Evolutionary conservation across 2,888 invertebrate species (phyloP).

Genomic region (Elmis aenea): DNA sequence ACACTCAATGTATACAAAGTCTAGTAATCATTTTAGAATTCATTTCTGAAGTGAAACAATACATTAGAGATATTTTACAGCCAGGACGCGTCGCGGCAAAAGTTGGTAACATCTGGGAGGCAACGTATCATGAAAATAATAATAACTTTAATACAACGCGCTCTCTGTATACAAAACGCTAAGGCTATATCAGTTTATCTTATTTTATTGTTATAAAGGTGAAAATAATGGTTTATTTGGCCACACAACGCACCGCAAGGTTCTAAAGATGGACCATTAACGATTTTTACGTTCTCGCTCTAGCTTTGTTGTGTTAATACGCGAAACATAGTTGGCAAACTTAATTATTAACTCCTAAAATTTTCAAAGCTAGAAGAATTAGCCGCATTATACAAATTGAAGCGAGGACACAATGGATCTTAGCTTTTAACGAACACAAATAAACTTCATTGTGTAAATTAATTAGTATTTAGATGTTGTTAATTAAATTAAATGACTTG

Average conservation of each 20-base stretch:
- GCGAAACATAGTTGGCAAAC: no score
- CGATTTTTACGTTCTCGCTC: no score
- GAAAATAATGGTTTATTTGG: no score
- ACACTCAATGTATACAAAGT: conserved; percentile 11
- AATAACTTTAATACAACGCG: conserved; percentile 25
- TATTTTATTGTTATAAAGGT: no score
- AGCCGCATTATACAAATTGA: conserved; percentile 26
- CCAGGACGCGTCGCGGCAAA: conserved; percentile 22
- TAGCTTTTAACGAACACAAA: conserved; percentile 16
- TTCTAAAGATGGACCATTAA: no score
- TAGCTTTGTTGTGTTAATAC: no score
- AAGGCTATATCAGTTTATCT: no score
- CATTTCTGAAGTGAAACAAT: conserved; percentile 23
- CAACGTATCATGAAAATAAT: conserved; percentile 23
- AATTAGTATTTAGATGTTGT: conserved; percentile 26
- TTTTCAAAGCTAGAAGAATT: no score
- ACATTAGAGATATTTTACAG: conserved; percentile 22
- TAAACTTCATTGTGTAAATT: conserved; percentile 22
- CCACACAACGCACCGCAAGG: no score
- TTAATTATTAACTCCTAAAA: no score
- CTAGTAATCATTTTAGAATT: conserved; percentile 22
- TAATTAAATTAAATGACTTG: conserved; percentile 27
- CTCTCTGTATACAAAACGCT: conserved; percentile 18
- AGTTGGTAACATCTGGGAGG: conserved; percentile 23
- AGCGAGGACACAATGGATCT: conserved; percentile 13